These are phyloP conservation scores for Drosophila hydei DNA, from an alignment of 1,140 invertebrate genomes.

Conservation along the genomic window DNA sequence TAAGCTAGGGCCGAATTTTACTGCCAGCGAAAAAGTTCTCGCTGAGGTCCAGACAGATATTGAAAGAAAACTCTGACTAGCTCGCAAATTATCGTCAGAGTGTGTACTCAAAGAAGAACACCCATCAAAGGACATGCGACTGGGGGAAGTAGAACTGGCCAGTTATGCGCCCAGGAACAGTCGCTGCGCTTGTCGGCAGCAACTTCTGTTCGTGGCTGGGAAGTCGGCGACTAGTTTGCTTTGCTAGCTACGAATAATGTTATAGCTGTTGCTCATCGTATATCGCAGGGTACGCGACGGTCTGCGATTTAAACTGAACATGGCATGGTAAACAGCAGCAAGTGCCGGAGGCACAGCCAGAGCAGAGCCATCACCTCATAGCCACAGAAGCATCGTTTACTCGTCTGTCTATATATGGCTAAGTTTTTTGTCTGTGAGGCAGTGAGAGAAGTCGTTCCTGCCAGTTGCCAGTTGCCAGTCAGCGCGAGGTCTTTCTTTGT, in stretches of 20 bases:
- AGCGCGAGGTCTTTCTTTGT: conserved; percentile 74
- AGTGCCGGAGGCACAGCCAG: conserved; percentile 32
- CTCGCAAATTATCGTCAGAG: conserved; percentile 64
- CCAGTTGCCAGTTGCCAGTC: conserved; percentile 52
- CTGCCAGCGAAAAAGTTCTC: not conserved
- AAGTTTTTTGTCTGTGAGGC: conserved; percentile 55
- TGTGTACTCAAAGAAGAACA: conserved; percentile 66
- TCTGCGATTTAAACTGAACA: conserved; percentile 66
- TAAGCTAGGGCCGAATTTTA: not conserved
- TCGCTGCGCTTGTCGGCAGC: conserved; percentile 12
- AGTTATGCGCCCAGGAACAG: not conserved
- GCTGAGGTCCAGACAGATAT: conserved; percentile 56
- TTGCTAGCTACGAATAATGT: conserved; percentile 56
- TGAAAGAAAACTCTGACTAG: conserved; percentile 54
- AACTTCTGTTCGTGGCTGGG: conserved; percentile 51
- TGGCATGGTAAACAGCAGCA: conserved; percentile 68
- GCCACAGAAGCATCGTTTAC: conserved; percentile 27
- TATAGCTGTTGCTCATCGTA: conserved; percentile 27
- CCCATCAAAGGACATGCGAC: not conserved
- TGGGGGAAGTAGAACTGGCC: not conserved
- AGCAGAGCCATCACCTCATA: conserved; percentile 29
- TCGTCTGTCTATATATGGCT: conserved; percentile 65
- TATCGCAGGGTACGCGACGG: conserved; percentile 41
- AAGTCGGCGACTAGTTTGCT: conserved; percentile 57
- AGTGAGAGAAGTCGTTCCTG: conserved; percentile 49